Percentiles rank a stretch among this genome's conserved stretches.
Conservation (phyloP, 2,888 invertebrate species). For the Miltochrista miniata region DNA sequence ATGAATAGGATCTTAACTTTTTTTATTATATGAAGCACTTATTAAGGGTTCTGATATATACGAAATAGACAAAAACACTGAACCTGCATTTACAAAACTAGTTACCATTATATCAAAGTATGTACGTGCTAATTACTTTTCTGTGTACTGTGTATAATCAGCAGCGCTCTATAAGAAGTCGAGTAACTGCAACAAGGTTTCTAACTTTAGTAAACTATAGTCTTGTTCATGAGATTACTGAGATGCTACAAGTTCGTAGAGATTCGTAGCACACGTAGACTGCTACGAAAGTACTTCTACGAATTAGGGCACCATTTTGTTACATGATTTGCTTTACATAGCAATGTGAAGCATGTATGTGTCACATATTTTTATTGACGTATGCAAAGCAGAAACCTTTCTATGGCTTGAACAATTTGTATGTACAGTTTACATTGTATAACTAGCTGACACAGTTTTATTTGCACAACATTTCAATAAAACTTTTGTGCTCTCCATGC, state of each 20-base stretch:
- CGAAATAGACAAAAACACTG: too few relatives aligned
- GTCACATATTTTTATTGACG: not conserved
- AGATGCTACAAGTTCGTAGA: not conserved
- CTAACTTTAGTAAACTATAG: not conserved
- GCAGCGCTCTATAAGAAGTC: not conserved
- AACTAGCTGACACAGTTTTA: too few relatives aligned
- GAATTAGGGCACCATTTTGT: not conserved
- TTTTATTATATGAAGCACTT: too few relatives aligned
- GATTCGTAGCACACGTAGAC: not conserved
- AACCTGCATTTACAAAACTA: too few relatives aligned
- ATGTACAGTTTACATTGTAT: too few relatives aligned
- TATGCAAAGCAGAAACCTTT: not conserved
- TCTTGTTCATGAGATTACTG: constrained; percentile 1
- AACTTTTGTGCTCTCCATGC: too few relatives aligned
- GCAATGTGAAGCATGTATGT: not conserved
- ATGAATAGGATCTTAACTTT: too few relatives aligned
- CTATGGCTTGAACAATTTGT: too few relatives aligned
- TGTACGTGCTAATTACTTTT: not conserved
- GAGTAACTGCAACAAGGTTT: constrained; percentile 1
- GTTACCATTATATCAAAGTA: too few relatives aligned
- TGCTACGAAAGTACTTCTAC: not conserved
- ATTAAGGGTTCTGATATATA: too few relatives aligned
- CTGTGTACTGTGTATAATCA: not conserved
- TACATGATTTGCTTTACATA: not conserved
- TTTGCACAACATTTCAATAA: too few relatives aligned